Evolutionary conservation across 2,888 invertebrate species (phyloP).

Genomic region (Ceramica pisi): DNA sequence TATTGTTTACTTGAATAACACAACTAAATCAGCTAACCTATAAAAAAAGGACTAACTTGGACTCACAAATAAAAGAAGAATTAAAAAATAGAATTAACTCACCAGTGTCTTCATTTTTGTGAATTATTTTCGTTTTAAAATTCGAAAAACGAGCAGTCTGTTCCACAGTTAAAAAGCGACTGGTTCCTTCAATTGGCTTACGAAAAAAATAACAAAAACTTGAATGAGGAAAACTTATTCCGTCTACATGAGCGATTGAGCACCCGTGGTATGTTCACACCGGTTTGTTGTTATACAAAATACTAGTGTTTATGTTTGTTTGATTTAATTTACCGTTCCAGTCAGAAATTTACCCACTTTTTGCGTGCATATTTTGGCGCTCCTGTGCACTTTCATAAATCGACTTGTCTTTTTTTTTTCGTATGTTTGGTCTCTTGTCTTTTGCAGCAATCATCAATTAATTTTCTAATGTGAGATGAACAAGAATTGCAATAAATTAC

Average conservation of each 20-base stretch:
- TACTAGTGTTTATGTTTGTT: conserved; percentile 40
- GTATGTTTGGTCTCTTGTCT: background rate
- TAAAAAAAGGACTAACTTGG: background rate
- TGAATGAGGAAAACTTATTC: conserved; percentile 69
- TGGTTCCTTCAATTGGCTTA: conserved; percentile 68
- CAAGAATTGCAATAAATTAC: background rate
- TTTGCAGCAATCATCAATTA: background rate
- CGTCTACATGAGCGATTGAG: conserved; percentile 6
- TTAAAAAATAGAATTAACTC: conserved; percentile 4
- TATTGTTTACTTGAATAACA: conserved; percentile 6
- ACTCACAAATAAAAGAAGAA: background rate
- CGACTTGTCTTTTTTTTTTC: background rate
- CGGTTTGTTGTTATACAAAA: conserved; percentile 53
- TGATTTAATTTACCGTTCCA: conserved; percentile 51
- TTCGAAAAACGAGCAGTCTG: conserved; percentile 50
- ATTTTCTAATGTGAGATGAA: background rate
- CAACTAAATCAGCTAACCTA: background rate
- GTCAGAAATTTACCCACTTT: conserved; percentile 37
- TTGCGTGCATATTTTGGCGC: conserved; percentile 24
- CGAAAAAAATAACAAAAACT: conserved; percentile 65
- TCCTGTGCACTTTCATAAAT: conserved; percentile 33
- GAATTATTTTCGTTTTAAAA: conserved; percentile 1
- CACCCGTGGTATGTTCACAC: conserved; percentile 38
- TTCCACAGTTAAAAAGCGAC: conserved; percentile 70
- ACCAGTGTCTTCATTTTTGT: conserved; percentile 58